Evolutionary conservation across 2,797 vertebrate species (phyloP), one percentile per base, ranked within the genome.

Genomic region (Chloroceryle inda): DNA sequence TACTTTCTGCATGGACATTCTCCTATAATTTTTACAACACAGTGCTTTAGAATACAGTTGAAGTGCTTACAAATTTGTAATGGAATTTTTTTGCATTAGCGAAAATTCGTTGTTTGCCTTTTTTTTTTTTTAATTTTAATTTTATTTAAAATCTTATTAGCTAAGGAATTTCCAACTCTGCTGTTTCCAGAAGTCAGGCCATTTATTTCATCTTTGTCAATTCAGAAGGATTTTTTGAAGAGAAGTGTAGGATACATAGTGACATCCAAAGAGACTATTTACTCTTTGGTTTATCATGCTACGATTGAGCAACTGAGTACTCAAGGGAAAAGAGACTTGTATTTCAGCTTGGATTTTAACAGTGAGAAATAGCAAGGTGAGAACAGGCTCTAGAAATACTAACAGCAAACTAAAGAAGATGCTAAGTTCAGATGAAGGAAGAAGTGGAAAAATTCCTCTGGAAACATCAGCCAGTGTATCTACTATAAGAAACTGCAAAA

Each of bases 401-500:
- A 35, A 6, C 16, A 13, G 71, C 9, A 26, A 71, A 58, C 40
- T 62, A 2, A 33, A 69, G 53, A 59, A 58, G 27, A 22, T 42
- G 27, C 24, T 42, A n/a, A 71, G 19, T 33, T 61, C 40, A 11
- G 21, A 29, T 67, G 47, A 40, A 64, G 33, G n/a, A 49, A 26
- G 19, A 49, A 38, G 6, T 10, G 62, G 27, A 55, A 55, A 45
- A 50, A 23, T 69, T 64, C 2, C 8, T 72, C 38, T 72, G 29
- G 66, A 42, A 24, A 7, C 29, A 17, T 64, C 11, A 53, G 6
- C 21, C 64, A 58, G 2, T 6, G 0, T 31, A 9, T 45, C 24
- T 53, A 5, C 37, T 45, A 1, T 29, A 35, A 42, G 40, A 56
- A n/a, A 10, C 3, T 29, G 13, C 26, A 12, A 0, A 67, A 49